A percentile compares a stretch with the other conserved stretches of the same genome.
These are phyloP conservation scores for Hippasteria phrygiana DNA, from an alignment of 53 echinoderm and acorn worm species.

Conservation along the genomic window DNA sequence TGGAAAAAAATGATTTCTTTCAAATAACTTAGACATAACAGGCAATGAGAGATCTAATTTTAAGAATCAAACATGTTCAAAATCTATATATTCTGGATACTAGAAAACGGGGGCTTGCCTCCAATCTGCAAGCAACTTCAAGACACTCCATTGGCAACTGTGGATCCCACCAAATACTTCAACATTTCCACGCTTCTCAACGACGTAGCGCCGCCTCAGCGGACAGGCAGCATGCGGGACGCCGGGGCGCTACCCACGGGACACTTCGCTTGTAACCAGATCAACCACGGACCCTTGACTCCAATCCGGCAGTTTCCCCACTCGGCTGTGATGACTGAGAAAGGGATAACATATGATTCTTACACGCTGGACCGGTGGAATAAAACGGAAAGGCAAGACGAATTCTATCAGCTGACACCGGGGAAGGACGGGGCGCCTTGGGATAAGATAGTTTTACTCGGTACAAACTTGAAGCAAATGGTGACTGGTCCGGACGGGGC, in stretches of 20 bases:
- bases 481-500: constrained; percentile 85
- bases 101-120: constrained; percentile 84
- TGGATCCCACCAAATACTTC: constrained; percentile 77
- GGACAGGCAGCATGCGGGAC: constrained; percentile 70
- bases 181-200: constrained; percentile 65
- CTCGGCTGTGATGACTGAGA: constrained; percentile 76
- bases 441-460: constrained; percentile 75
- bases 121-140: constrained; percentile 68
- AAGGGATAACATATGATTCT: constrained; percentile 83
- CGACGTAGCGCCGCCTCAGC: constrained; percentile 76
- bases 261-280: constrained; percentile 90
- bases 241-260: constrained; percentile 83
- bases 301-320: constrained; percentile 88
- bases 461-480: constrained; percentile 83
- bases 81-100: neutral
- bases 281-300: constrained; percentile 78
- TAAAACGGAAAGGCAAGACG: constrained; percentile 67
- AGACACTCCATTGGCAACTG: constrained; percentile 73
- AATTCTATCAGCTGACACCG: constrained; percentile 77
- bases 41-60: no score
- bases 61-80: no score
- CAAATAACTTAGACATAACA: no score
- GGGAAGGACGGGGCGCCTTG: constrained; percentile 76
- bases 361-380: constrained; percentile 92
- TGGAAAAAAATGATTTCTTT: no score